Percentiles rank a stretch among this genome's conserved stretches.
Evolutionary conservation across 2,888 invertebrate genomes (phyloP).

Genomic region (Auanema freiburgensis): DNA sequence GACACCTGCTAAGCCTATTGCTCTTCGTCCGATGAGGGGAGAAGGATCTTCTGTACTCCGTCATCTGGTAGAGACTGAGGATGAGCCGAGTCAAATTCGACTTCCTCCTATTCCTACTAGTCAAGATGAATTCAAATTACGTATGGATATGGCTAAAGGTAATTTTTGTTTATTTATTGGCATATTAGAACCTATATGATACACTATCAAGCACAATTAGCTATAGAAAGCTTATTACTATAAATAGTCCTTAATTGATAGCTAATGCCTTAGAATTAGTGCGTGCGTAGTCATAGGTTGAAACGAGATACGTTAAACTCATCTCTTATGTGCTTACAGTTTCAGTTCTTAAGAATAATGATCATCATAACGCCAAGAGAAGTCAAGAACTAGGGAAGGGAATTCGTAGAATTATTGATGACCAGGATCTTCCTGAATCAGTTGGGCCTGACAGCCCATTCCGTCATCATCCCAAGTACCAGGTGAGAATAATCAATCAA

Average conservation of each 20-base stretch:
- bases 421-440: constrained; percentile 42
- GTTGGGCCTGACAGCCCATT: constrained; percentile 48
- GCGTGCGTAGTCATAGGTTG: neutral
- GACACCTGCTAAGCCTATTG: neutral
- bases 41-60: constrained; percentile 28
- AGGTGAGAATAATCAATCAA: constrained; percentile 28
- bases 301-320: neutral
- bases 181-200: neutral
- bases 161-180: neutral
- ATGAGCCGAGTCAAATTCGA: constrained; percentile 14
- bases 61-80: constrained; percentile 32
- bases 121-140: constrained; percentile 12
- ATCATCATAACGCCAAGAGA: constrained; percentile 26
- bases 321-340: constrained; percentile 12
- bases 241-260: neutral
- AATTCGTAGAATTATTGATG: constrained; percentile 39
- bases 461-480: constrained; percentile 51
- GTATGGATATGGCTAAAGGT: constrained; percentile 9
- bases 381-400: constrained; percentile 29
- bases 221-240: neutral
- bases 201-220: neutral
- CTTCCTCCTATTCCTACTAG: constrained; percentile 1
- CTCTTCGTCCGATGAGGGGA: neutral
- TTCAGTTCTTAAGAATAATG: constrained; percentile 4
- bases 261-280: neutral